Base-by-base conservation (phyloP, 2,888 invertebrate genomes). In the Cecidostiba fungosa region DNA sequence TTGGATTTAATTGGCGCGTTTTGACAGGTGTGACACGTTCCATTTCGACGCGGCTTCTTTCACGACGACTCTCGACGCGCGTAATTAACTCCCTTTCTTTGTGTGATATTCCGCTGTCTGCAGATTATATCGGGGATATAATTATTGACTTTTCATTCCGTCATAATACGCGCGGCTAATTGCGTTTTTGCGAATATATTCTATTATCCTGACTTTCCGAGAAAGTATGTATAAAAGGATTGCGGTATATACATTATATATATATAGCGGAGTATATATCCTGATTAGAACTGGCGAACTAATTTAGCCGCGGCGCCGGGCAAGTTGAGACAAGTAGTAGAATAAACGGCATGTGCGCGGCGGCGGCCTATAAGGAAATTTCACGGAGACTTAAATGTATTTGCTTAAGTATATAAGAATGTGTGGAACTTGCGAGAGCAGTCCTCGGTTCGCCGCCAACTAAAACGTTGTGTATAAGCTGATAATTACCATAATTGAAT, bases 401-500 rank as follows among this genome's bases (percentile, higher is more conserved):
- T 84, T 83, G 72, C 80, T 77, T 84, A 83, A 84, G 76, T 66
- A 84, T 66, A 84, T 84, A 84, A 77, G 86, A 80, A 77, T 81
- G 83, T 80, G 86, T 72, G 82, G 74, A 86, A 77, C 76, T 83
- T 81, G 62, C n/a, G n/a, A n/a, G n/a, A n/a, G n/a, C n/a, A 80
- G 72, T 62, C 59, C 70, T 43, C 59, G 59, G 59, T 73, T 72
- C n/a, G 16, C 54, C 43, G 16, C 47, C 78, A 80, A 62, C 50
- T 86, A 76, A 79, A 83, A 81, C 77, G 36, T 72, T 80, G 36
- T 39, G 23, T 66, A 66, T 83, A 84, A 81, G 77, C 72, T 70
- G 26, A 36, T 83, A 84, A 73, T 84, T 84, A 83, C 19, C 81
- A 81, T 81, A 86, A 86, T 83, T 86, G 73, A 83, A 84, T 77